phyloP scores from a whole-genome alignment of 2,113 vertebrate species.

The Emydocephalus ijimae region DNA sequence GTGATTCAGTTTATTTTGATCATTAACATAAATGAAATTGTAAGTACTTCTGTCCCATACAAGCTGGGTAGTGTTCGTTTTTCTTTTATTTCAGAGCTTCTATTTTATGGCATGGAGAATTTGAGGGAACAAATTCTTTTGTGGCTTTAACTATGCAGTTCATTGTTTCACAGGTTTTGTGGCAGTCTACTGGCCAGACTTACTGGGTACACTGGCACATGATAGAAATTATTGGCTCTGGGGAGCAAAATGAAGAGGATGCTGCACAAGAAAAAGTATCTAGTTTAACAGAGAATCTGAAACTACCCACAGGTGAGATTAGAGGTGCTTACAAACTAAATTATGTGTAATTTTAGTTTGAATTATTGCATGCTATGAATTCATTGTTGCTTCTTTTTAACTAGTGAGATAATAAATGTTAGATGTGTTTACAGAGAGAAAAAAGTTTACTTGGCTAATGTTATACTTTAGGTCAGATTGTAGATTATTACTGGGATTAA shows the following conservation, averaged over 20 bases:
- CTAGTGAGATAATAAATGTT: background rate
- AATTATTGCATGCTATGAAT: background rate
- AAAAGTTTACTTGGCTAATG: background rate
- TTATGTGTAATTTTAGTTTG: background rate
- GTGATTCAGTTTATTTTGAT: background rate
- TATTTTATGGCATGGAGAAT: background rate
- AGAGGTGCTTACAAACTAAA: background rate
- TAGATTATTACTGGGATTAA: background rate
- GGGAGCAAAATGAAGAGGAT: slow-evolving; percentile 68
- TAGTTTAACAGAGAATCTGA: slow-evolving; percentile 67
- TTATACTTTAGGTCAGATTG: background rate
- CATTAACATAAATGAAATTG: background rate
- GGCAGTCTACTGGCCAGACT: slow-evolving; percentile 80
- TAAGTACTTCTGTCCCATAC: background rate
- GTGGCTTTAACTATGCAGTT: background rate
- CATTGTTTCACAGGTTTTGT: slow-evolving; percentile 78
- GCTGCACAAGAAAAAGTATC: slow-evolving; percentile 71
- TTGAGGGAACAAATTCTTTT: background rate
- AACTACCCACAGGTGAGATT: slow-evolving; percentile 70
- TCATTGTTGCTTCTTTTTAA: background rate
- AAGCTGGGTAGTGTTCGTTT: background rate
- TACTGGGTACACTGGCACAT: slow-evolving; percentile 91
- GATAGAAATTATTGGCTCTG: slow-evolving; percentile 82
- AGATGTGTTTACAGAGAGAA: background rate
- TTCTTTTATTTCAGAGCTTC: background rate